Conservation (phyloP, 2,888 invertebrate genomes). For the Pyrrhosoma nymphula region DNA sequence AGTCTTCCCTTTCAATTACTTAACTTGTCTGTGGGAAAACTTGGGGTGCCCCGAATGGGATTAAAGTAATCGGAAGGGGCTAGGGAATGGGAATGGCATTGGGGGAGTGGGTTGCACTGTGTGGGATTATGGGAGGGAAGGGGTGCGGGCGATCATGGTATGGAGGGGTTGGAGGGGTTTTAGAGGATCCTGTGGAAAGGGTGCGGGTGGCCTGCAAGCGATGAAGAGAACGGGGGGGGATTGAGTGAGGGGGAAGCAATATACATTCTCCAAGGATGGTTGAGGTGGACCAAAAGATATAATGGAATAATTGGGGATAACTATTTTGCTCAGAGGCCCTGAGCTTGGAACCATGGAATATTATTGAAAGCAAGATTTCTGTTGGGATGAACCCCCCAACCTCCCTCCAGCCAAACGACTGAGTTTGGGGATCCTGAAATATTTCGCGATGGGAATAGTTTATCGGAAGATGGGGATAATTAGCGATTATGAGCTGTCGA, state of each 20-base stretch:
- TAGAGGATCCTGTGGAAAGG: not conserved
- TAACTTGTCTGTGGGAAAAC: constrained; percentile 65
- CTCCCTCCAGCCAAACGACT: not conserved
- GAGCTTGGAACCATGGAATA: not conserved
- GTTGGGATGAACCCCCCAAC: not conserved
- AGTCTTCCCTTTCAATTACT: constrained; percentile 61
- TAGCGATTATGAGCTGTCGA: not conserved
- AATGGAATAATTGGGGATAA: not conserved
- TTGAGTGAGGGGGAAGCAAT: not conserved
- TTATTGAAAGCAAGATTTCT: not conserved
- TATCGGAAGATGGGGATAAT: not conserved
- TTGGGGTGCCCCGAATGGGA: constrained; percentile 37
- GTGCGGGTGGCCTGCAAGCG: not conserved
- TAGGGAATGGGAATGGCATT: not conserved
- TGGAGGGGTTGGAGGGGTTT: not conserved
- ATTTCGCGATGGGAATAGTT: not conserved
- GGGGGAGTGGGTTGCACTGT: no score
- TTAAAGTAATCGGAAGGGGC: constrained; percentile 51
- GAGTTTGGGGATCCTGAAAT: not conserved
- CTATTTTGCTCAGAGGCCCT: not conserved
- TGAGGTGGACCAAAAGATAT: not conserved
- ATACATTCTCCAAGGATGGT: not conserved
- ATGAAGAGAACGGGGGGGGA: not conserved
- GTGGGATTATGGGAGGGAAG: not conserved
- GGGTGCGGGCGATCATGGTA: not conserved